These are phyloP conservation scores for Bedellia somnulentella DNA, from an alignment of 2,888 invertebrate species.

Conservation along the genomic window DNA sequence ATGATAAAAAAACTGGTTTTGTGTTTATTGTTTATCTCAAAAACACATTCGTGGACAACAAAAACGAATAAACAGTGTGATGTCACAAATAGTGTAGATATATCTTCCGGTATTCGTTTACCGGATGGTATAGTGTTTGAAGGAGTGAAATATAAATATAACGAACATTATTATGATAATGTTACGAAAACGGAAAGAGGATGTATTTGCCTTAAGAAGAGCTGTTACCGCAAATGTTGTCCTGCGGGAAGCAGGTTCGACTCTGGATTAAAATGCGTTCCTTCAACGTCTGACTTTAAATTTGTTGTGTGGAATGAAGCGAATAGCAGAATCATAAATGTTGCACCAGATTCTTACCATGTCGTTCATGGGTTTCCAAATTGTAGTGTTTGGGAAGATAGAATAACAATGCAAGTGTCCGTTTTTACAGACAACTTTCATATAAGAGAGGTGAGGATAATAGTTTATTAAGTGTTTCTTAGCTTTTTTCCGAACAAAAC, in stretches of 20 bases:
- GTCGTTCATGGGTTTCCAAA: too few relatives aligned
- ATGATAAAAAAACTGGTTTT: slow-evolving; percentile 1
- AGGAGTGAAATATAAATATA: slow-evolving; percentile 16
- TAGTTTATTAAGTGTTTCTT: too few relatives aligned
- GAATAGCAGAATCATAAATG: too few relatives aligned
- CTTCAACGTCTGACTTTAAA: too few relatives aligned
- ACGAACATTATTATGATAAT: slow-evolving; percentile 21
- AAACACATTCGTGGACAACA: slow-evolving; percentile 9
- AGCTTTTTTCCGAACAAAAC: too few relatives aligned
- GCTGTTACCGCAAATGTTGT: slow-evolving; percentile 31
- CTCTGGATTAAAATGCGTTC: slow-evolving; percentile 16
- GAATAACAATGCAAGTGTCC: too few relatives aligned
- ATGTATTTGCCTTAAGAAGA: slow-evolving; percentile 21
- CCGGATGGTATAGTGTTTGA: slow-evolving; percentile 14
- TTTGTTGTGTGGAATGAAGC: too few relatives aligned
- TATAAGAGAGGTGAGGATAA: too few relatives aligned
- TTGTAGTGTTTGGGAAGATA: too few relatives aligned
- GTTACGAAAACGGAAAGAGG: slow-evolving; percentile 16
- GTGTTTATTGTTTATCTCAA: slow-evolving; percentile 13
- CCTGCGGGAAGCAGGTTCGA: slow-evolving; percentile 20
- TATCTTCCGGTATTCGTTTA: slow-evolving; percentile 17
- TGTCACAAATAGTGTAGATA: slow-evolving; percentile 16
- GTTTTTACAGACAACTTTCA: too few relatives aligned
- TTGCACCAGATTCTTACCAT: too few relatives aligned
- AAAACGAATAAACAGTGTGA: slow-evolving; percentile 14